Conservation (phyloP, 2,888 invertebrate genomes). For the Pantelozetes paolii region DNA sequence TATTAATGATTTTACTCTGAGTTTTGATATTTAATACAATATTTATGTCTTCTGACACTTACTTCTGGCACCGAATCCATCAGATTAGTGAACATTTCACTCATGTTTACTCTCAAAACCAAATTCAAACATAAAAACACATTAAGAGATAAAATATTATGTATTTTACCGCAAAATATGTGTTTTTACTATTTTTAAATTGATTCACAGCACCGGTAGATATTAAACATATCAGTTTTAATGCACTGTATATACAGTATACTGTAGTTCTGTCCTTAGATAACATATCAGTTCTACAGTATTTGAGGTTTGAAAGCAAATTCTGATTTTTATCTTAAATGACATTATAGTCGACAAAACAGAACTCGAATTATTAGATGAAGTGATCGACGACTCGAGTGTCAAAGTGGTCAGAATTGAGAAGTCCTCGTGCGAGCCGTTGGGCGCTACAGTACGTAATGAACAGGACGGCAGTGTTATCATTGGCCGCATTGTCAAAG, state of each 20-base stretch:
- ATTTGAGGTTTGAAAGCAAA: too few relatives aligned
- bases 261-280: too few relatives aligned
- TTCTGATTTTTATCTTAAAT: too few relatives aligned
- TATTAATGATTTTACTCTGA: not conserved
- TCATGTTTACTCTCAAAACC: too few relatives aligned
- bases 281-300: too few relatives aligned
- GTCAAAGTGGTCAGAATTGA: slow-evolving; percentile 86
- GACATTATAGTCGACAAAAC: slow-evolving; percentile 42
- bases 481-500: slow-evolving; percentile 90
- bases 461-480: slow-evolving; percentile 87
- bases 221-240: too few relatives aligned
- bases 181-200: too few relatives aligned
- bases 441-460: slow-evolving; percentile 68
- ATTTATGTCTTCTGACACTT: slow-evolving; percentile 22
- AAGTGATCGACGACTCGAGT: slow-evolving; percentile 36
- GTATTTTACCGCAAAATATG: too few relatives aligned
- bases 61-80: slow-evolving; percentile 4
- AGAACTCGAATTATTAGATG: slow-evolving; percentile 41
- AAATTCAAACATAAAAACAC: too few relatives aligned
- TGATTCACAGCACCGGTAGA: too few relatives aligned
- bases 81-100: not conserved
- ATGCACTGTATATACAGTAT: too few relatives aligned
- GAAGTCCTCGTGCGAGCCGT: slow-evolving; percentile 58
- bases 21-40: not conserved
- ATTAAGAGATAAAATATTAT: too few relatives aligned